Evolutionary conservation across 2,888 invertebrate species (phyloP), one percentile per base, ranked within the genome.

Genomic region (Morpho achilles): DNA sequence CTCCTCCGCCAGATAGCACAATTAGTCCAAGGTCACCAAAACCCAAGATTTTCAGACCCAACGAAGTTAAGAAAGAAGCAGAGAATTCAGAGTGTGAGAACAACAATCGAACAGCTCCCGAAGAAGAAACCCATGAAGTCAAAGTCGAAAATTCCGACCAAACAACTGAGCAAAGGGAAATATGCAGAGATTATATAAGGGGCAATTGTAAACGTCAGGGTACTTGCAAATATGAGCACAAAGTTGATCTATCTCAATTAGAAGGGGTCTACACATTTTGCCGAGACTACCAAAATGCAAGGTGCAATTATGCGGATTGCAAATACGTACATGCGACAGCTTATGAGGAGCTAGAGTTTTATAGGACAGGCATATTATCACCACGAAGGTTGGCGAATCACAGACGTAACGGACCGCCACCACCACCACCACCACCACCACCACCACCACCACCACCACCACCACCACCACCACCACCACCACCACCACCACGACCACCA

Each of bases 131-230:
- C 7, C 53, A 54, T 22, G 44, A 56, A 0, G 32, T 32, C 3
- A 3, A 32, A 7, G 7, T 22, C 0, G 43, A 10, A 16, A 32
- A 23, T 1, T 44, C 47, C 6, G 40, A 46, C 5, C 50, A 63
- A 39, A 46, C 45, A 10, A 55, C 57, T n/a, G 52, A 61, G 3
- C 6, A 44, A 1, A 62, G 53, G 7, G 69, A 63, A 0, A 79
- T 86, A 71, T 87, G 87, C 53, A 70, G 82, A 6, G 81, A 86
- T 56, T 87, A 71, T 54, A 71, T 79, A 2, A 72, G 87, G 10
- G 84, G 84, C 2, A 75, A 68, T 2, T 87, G 87, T 58, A 73
- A 65, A 2, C 72, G 79, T 32, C 56, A 63, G 1, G 62, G 71
- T 0, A 50, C 75, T 0, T 87, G 87, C 56, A 80, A 65, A 52